phyloP scores from a whole-genome alignment of 2,888 invertebrate species.

The Plemyria rubiginata region DNA sequence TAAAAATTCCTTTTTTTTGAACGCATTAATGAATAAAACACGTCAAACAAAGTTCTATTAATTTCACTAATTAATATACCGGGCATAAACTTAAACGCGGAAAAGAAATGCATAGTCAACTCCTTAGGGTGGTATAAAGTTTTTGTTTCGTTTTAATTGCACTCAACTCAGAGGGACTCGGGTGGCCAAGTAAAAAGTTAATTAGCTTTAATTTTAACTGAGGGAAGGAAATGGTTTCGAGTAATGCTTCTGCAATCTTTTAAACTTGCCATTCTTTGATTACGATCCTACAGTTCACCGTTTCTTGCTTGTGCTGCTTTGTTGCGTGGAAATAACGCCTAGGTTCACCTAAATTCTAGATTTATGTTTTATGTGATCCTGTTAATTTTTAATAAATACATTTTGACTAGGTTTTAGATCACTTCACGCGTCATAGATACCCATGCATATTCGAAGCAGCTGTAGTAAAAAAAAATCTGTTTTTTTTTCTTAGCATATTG shows the following conservation, averaged over 20 bases:
- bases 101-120: conserved; percentile 45
- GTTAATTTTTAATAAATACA: no score
- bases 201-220: conserved; percentile 79
- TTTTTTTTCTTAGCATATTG: background rate
- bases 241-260: conserved; percentile 46
- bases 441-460: no score
- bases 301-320: no score
- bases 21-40: conserved; percentile 9
- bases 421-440: no score
- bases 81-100: conserved; percentile 35
- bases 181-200: conserved; percentile 72
- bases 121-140: conserved; percentile 71
- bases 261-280: conserved; percentile 14
- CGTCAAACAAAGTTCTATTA: conserved; percentile 27
- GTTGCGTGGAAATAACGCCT: no score
- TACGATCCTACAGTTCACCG: background rate
- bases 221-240: conserved; percentile 50
- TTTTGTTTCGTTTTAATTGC: conserved; percentile 79
- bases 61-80: conserved; percentile 40
- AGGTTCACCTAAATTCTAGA: no score
- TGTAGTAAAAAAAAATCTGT: background rate
- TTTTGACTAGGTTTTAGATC: no score
- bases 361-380: no score
- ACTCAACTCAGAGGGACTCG: conserved; percentile 44
- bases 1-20: background rate